phyloP scores from a whole-genome alignment of 2,888 invertebrate genomes.

The Tenthredo distinguenda region DNA sequence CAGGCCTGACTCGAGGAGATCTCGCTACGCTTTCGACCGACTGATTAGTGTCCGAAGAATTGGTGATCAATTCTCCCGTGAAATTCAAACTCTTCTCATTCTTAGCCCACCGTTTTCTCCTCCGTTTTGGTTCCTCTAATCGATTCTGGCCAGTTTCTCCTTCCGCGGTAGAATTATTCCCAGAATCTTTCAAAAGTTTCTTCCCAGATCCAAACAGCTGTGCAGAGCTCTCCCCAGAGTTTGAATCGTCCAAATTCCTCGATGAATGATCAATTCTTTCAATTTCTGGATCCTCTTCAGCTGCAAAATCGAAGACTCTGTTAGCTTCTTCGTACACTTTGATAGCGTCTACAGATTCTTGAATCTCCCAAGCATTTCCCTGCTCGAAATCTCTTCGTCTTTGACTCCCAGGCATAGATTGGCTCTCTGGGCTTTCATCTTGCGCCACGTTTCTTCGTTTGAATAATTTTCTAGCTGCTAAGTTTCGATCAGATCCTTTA shows the following conservation, averaged over 20 bases:
- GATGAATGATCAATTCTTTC: neutral
- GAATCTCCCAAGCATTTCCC: constrained; percentile 46
- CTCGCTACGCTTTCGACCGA: neutral
- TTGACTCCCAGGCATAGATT: neutral
- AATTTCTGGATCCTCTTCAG: neutral
- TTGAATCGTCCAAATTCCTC: neutral
- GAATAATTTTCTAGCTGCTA: neutral
- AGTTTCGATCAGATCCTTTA: neutral
- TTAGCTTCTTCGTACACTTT: constrained; percentile 63
- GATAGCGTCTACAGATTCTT: constrained; percentile 63
- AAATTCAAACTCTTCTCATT: constrained; percentile 60
- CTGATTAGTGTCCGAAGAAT: constrained; percentile 19
- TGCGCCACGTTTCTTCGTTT: neutral
- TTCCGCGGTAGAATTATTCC: neutral
- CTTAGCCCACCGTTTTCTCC: constrained; percentile 70
- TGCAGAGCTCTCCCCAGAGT: neutral
- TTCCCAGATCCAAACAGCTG: constrained; percentile 14
- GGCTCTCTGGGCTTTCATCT: neutral
- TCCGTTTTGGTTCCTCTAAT: neutral
- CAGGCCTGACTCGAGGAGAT: constrained; percentile 56
- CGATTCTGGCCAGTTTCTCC: neutral
- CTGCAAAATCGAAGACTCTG: constrained; percentile 18
- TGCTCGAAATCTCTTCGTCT: neutral
- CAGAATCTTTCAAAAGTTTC: neutral
- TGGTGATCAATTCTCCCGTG: constrained; percentile 54